phyloP scores from a whole-genome alignment of 2,797 vertebrate species.

The Agapornis canus region DNA sequence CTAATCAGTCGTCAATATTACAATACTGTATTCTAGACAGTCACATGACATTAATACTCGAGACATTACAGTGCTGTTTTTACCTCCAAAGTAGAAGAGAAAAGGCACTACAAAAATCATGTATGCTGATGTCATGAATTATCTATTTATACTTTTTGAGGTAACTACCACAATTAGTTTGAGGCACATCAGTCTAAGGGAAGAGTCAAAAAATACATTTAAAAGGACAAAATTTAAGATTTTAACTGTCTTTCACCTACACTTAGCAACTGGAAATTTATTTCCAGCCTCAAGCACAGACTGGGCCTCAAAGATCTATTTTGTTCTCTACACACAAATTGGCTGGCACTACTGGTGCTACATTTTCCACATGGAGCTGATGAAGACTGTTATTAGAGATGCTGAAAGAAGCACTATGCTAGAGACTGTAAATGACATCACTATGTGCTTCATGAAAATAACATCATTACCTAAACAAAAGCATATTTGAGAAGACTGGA shows the following conservation, averaged over 20 bases:
- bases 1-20: neutral
- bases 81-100: neutral
- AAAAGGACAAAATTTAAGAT: neutral
- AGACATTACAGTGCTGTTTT: neutral
- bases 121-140: neutral
- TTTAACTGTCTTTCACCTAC: neutral
- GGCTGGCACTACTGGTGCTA: neutral
- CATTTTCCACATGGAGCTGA: neutral
- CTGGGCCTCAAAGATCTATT: neutral
- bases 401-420: neutral
- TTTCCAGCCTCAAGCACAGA: neutral
- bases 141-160: neutral
- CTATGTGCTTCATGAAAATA: neutral
- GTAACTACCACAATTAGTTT: neutral
- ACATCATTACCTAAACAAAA: neutral
- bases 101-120: neutral
- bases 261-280: neutral
- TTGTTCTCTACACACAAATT: neutral
- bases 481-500: neutral
- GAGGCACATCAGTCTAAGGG: neutral
- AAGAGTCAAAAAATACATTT: neutral
- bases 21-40: neutral
- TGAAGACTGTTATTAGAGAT: neutral
- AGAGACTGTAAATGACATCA: rapidly evolving
- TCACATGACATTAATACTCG: neutral